Conservation (phyloP, 2,888 invertebrate genomes). For the Archips crataeganus region DNA sequence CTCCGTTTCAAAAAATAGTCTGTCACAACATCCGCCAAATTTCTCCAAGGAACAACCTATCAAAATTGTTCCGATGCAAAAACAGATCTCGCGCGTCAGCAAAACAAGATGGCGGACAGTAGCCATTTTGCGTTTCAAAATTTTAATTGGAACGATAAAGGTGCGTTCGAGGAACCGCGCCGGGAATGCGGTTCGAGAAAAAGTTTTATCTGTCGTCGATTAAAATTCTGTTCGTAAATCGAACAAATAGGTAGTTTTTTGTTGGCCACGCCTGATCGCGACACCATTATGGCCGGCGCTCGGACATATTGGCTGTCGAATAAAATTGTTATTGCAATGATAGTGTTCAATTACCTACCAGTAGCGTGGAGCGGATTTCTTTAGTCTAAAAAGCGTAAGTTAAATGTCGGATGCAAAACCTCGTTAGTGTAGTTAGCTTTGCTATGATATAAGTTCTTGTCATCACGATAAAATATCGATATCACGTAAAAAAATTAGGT, state of each 20-base stretch:
- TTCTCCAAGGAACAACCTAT: conserved; percentile 18
- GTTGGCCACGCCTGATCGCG: conserved; percentile 64
- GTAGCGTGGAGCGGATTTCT: too few species aligned
- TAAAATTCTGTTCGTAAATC: conserved; percentile 70
- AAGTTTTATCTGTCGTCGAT: conserved; percentile 66
- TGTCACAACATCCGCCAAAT: conserved; percentile 1
- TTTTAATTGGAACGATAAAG: conserved; percentile 82
- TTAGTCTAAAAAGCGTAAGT: too few species aligned
- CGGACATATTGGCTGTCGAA: conserved; percentile 11
- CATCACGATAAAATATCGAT: too few species aligned
- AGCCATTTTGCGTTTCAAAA: conserved; percentile 78
- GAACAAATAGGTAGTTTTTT: conserved; percentile 75
- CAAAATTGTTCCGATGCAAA: conserved; percentile 38
- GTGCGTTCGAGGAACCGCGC: conserved; percentile 66
- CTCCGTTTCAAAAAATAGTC: conserved; percentile 16
- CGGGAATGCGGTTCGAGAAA: conserved; percentile 58
- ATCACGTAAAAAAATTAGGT: too few species aligned
- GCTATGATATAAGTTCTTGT: too few species aligned
- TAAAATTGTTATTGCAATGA: neutral
- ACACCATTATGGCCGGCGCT: conserved; percentile 53
- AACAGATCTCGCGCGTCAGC: conserved; percentile 55
- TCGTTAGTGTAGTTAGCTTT: too few species aligned
- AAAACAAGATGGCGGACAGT: conserved; percentile 74
- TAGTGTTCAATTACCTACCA: conserved; percentile 3
- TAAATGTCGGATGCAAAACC: too few species aligned